Evolutionary conservation across 2,113 vertebrate species (phyloP).

Genomic region (Burhinus oedicnemus): DNA sequence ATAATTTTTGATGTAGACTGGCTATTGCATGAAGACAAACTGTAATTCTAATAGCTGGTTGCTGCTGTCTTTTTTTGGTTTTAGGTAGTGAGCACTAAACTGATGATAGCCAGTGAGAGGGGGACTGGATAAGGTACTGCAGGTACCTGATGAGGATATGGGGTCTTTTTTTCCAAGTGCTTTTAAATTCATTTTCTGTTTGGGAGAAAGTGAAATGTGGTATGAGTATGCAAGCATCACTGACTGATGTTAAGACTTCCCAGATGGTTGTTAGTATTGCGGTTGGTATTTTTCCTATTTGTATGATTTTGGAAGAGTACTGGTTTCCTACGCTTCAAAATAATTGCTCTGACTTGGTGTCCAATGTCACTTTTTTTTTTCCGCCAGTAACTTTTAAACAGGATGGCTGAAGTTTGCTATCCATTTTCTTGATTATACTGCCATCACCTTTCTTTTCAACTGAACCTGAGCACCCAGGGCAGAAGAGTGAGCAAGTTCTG

Average conservation of each 20-base stretch:
- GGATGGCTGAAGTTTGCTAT: background rate
- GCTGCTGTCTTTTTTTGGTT: background rate
- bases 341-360: background rate
- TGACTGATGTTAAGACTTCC: background rate
- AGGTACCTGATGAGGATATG: background rate
- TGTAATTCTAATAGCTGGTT: background rate
- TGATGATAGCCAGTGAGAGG: background rate
- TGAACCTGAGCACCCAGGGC: background rate
- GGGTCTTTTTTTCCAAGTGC: background rate
- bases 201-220: background rate
- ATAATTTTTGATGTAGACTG: background rate
- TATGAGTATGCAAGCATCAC: background rate
- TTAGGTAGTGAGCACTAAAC: background rate
- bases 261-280: background rate
- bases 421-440: background rate
- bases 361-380: background rate
- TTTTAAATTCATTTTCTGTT: background rate
- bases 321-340: background rate
- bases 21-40: background rate
- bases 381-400: background rate
- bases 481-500: background rate
- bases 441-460: background rate
- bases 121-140: background rate
- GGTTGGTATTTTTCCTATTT: background rate
- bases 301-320: background rate